Percentiles rank a stretch among this genome's conserved stretches.
Evolutionary conservation across 2,888 invertebrate species (phyloP).

Genomic region (Thumatha senex): DNA sequence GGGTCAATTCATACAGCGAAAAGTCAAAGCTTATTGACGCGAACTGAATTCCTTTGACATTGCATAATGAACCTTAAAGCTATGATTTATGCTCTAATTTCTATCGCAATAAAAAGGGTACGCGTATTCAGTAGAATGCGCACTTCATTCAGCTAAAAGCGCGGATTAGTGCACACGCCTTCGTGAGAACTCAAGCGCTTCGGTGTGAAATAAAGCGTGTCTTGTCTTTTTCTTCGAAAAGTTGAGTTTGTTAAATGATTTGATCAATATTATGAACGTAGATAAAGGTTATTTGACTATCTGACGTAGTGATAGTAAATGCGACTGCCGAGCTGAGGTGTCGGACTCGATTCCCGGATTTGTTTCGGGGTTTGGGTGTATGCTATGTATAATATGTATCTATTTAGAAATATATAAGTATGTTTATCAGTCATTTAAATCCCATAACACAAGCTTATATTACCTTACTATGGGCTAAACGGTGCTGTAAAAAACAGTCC

Average conservation of each 20-base stretch:
- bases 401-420: too few species aligned
- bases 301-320: too few species aligned
- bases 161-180: not conserved
- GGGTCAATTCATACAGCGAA: not conserved
- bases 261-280: too few species aligned
- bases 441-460: too few species aligned
- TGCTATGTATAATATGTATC: too few species aligned
- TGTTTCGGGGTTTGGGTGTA: too few species aligned
- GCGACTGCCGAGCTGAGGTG: too few species aligned
- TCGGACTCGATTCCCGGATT: too few species aligned
- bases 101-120: not conserved
- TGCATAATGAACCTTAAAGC: not conserved
- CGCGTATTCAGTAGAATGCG: not conserved
- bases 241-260: not conserved
- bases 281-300: too few species aligned
- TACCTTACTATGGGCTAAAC: too few species aligned
- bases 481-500: too few species aligned
- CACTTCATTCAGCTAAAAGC: not conserved
- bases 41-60: not conserved
- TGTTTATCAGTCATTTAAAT: too few species aligned
- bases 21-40: not conserved
- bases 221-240: not conserved
- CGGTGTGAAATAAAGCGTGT: not conserved
- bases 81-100: not conserved
- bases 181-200: not conserved